Conservation (phyloP, 2,888 invertebrate species). For the Erynnis tages region DNA sequence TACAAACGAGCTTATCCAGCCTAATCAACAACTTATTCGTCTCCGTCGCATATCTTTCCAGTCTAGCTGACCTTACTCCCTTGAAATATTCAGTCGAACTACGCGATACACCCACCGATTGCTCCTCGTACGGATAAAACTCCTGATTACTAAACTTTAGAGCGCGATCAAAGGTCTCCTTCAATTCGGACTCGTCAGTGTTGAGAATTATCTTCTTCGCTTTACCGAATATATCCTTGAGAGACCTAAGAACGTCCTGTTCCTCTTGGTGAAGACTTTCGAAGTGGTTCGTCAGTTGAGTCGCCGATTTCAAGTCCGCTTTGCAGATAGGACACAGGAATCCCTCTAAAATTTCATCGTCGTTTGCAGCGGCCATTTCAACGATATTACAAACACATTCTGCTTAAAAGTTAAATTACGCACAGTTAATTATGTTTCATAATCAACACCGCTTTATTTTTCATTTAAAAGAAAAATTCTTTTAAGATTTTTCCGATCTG, state of each 20-base stretch:
- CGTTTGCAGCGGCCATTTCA: slow-evolving; percentile 66
- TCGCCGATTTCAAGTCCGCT: slow-evolving; percentile 92
- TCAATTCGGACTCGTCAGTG: slow-evolving; percentile 85
- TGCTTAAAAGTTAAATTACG: neutral
- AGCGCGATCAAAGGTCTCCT: slow-evolving; percentile 80
- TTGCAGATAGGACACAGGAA: slow-evolving; percentile 98
- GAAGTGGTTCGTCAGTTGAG: slow-evolving; percentile 92
- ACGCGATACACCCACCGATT: slow-evolving; percentile 84
- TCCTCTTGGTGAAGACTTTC: slow-evolving; percentile 94
- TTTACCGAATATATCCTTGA: slow-evolving; percentile 92
- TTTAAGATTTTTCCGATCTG: too few relatives aligned
- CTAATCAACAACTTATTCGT: slow-evolving; percentile 97
- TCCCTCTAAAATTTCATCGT: slow-evolving; percentile 90
- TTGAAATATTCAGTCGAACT: slow-evolving; percentile 90
- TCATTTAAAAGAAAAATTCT: too few relatives aligned
- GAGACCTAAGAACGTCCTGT: slow-evolving; percentile 89
- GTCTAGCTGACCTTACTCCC: slow-evolving; percentile 79
- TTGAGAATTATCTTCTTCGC: slow-evolving; percentile 94
- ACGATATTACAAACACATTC: slow-evolving; percentile 2
- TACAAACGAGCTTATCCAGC: slow-evolving; percentile 93
- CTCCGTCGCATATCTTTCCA: slow-evolving; percentile 95
- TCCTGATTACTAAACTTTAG: slow-evolving; percentile 68
- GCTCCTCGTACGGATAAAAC: slow-evolving; percentile 61
- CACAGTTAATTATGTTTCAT: too few relatives aligned
- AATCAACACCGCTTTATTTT: too few relatives aligned